phyloP scores from a whole-genome alignment of 2,888 invertebrate genomes.

The Mythimna albipuncta region DNA sequence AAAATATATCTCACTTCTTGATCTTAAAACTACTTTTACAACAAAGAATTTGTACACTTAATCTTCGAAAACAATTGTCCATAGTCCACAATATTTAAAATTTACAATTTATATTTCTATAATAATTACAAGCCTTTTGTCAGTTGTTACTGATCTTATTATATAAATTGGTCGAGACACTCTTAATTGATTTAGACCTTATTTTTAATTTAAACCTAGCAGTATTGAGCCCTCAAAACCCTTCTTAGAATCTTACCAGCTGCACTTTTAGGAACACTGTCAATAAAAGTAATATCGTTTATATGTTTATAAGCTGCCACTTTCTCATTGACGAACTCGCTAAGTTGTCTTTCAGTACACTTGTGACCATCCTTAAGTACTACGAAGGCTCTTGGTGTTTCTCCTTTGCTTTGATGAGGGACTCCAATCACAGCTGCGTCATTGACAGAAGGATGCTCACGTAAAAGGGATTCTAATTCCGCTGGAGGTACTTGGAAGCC shows the following conservation, averaged over 20 bases:
- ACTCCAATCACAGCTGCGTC: slow-evolving; percentile 97
- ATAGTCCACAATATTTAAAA: not conserved
- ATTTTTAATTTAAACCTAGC: slow-evolving; percentile 54
- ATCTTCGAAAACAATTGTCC: not conserved
- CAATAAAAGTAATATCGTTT: slow-evolving; percentile 92
- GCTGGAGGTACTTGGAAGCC: slow-evolving; percentile 96
- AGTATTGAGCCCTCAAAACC: slow-evolving; percentile 87
- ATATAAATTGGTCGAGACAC: not conserved
- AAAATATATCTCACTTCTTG: not conserved
- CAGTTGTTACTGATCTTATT: not conserved
- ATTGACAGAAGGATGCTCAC: slow-evolving; percentile 93
- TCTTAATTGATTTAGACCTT: slow-evolving; percentile 16
- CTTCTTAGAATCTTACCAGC: slow-evolving; percentile 95
- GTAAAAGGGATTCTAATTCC: slow-evolving; percentile 95
- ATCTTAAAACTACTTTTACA: slow-evolving; percentile 18
- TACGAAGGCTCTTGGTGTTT: slow-evolving; percentile 95
- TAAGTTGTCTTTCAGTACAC: slow-evolving; percentile 89
- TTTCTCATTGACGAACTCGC: slow-evolving; percentile 92
- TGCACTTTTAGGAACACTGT: slow-evolving; percentile 93
- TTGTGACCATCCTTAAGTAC: slow-evolving; percentile 82
- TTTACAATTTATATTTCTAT: not conserved
- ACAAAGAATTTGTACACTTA: not conserved
- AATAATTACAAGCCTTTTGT: too few species aligned
- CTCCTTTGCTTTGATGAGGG: slow-evolving; percentile 93
- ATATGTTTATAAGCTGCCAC: slow-evolving; percentile 95